Evolutionary conservation across 2,888 invertebrate species (phyloP), one percentile per base, ranked within the genome.

Genomic region (Isoperla grammatica): DNA sequence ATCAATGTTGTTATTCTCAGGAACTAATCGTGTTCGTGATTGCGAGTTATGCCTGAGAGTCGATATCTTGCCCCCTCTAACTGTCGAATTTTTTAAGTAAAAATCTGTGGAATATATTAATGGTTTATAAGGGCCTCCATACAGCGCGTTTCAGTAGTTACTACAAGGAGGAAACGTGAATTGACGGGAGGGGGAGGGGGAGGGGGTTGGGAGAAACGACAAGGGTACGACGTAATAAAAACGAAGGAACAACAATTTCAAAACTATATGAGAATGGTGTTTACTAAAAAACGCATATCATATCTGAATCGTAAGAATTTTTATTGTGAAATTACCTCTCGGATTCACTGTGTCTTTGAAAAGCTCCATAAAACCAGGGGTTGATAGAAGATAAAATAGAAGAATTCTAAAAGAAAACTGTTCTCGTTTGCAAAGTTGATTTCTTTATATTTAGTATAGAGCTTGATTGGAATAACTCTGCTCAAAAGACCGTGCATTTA

Each of bases 251-350:
- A 53, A 53, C 53, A 53, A 53, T 53, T 53, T 53, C 53, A 53
- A 45, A 53, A 53, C 53, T 53, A 53, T 37, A 53, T 37, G 53
- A 53, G 39, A 53, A 53, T 53, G 53, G 35, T 9, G 49, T 15
- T 22, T 35, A 53, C 37, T 53, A 50, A 60, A 57, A 60, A 60
- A 55, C 56, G 60, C 60, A 39, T 63, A 60, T 60, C 63, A 63
- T 60, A 60, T 63, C 63, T 56, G 63, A 61, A 61, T 63, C 63
- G 63, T 61, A 63, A 53, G 63, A 63, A 63, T 63, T 64, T 64
- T 64, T 64, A 64, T 62, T 60, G 61, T 60, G 63, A 62, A 64
- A 64, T 64, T 62, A 64, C 61, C 61, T 62, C 58, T 40, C 57
- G 61, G 59, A 62, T 62, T 62, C 62, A 62, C 59, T 62, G 53